These are phyloP conservation scores for Pygmarrhopalites habei DNA, from an alignment of 1,140 invertebrate genomes.

Conservation along the genomic window DNA sequence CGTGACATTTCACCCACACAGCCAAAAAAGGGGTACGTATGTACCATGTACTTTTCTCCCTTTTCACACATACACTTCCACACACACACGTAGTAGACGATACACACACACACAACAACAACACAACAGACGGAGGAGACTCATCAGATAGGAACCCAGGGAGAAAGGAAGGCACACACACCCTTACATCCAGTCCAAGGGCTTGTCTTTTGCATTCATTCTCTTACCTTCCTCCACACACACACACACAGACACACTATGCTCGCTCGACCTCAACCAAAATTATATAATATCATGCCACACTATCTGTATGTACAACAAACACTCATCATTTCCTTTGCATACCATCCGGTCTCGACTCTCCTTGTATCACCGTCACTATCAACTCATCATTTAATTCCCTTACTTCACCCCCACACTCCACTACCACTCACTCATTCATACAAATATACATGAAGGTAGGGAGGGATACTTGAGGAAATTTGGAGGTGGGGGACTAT, in stretches of 20 bases:
- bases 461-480: too few relatives aligned
- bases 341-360: constrained; percentile 24
- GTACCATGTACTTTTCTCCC: too few relatives aligned
- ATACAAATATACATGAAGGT: constrained; percentile 9
- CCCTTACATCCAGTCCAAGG: constrained; percentile 1
- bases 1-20: constrained; percentile 32
- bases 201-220: background rate
- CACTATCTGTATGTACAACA: constrained; percentile 3
- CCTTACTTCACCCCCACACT: too few relatives aligned
- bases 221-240: background rate
- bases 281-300: constrained; percentile 5
- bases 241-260: too few relatives aligned
- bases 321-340: constrained; percentile 19
- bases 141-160: background rate
- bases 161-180: constrained; percentile 5
- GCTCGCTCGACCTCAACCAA: constrained; percentile 31
- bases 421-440: constrained; percentile 10
- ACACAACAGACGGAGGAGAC: background rate
- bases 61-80: too few relatives aligned
- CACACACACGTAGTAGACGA: too few relatives aligned
- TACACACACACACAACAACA: too few relatives aligned
- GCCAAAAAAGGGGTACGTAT: background rate
- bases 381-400: constrained; percentile 3
- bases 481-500: too few relatives aligned
- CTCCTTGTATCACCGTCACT: background rate